Conservation (phyloP, 2,797 vertebrate species). For the Pipistrellus kuhlii region DNA sequence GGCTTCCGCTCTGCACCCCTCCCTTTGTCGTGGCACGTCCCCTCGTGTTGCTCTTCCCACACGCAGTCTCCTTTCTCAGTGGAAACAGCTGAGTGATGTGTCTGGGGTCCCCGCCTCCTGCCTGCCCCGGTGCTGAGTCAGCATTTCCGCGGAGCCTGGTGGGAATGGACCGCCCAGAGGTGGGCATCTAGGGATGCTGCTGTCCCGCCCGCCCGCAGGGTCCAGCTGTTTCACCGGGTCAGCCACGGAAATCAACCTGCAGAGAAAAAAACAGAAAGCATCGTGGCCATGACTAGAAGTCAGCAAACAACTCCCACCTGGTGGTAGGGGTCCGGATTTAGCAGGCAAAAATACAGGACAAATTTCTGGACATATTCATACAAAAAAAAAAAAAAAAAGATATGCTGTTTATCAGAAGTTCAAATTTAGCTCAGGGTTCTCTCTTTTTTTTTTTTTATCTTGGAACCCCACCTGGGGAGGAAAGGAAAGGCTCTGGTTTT, state of each 20-base stretch:
- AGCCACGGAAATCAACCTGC: slow-evolving; percentile 72
- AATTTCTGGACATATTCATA: background rate
- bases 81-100: slow-evolving; percentile 44
- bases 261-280: slow-evolving; percentile 66
- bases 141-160: background rate
- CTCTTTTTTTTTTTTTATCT: background rate
- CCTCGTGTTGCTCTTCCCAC: slow-evolving; percentile 66
- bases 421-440: background rate
- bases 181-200: slow-evolving; percentile 68
- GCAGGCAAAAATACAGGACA: background rate
- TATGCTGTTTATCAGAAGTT: slow-evolving; percentile 40
- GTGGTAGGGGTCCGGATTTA: background rate
- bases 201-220: slow-evolving; percentile 71
- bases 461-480: background rate
- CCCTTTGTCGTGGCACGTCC: slow-evolving; percentile 62
- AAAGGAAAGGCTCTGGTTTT: background rate
- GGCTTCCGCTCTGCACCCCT: slow-evolving; percentile 75
- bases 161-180: background rate
- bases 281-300: background rate
- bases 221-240: slow-evolving; percentile 83
- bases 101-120: slow-evolving; percentile 50
- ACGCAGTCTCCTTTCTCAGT: slow-evolving; percentile 1
- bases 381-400: background rate
- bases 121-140: slow-evolving; percentile 31
- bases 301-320: background rate